Percentiles rank a stretch among this genome's conserved stretches.
Evolutionary conservation across 2,888 invertebrate genomes (phyloP).

Genomic region (Oeneis ivallda): DNA sequence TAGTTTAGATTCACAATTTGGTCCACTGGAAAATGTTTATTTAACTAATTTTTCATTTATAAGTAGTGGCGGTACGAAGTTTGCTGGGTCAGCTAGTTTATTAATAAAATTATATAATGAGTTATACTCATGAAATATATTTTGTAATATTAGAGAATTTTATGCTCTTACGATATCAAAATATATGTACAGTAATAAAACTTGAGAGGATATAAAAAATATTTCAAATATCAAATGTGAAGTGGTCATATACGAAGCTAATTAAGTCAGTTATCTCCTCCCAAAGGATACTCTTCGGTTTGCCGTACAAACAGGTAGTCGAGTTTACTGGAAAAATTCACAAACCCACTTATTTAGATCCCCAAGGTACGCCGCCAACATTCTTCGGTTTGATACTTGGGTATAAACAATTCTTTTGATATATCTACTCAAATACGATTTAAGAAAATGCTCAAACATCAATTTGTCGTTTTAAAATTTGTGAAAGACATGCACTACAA

Average conservation of each 20-base stretch:
- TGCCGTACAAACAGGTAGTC: conserved; percentile 75
- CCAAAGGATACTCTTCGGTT: conserved; percentile 74
- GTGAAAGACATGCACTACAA: too few species aligned
- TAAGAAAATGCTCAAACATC: too few species aligned
- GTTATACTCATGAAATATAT: too few species aligned
- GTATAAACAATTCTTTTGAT: conserved; percentile 11
- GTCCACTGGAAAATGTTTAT: too few species aligned
- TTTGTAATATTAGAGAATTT: too few species aligned
- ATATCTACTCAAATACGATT: background rate
- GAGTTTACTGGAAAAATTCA: conserved; percentile 75
- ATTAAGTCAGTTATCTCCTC: conserved; percentile 71
- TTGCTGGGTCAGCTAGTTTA: too few species aligned
- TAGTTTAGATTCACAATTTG: too few species aligned
- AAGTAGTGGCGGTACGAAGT: too few species aligned
- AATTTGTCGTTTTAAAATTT: too few species aligned
- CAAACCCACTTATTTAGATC: conserved; percentile 75
- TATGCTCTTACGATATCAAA: too few species aligned
- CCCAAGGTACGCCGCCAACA: conserved; percentile 53
- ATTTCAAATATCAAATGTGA: conserved; percentile 13
- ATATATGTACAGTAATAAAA: background rate
- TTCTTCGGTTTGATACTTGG: conserved; percentile 18
- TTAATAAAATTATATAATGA: too few species aligned
- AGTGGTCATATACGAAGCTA: conserved; percentile 45
- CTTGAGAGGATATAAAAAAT: background rate
- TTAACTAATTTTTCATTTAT: too few species aligned